Evolutionary conservation across 1,140 invertebrate species (phyloP), one percentile per base, ranked within the genome.

Genomic region (Coptotermes formosanus): DNA sequence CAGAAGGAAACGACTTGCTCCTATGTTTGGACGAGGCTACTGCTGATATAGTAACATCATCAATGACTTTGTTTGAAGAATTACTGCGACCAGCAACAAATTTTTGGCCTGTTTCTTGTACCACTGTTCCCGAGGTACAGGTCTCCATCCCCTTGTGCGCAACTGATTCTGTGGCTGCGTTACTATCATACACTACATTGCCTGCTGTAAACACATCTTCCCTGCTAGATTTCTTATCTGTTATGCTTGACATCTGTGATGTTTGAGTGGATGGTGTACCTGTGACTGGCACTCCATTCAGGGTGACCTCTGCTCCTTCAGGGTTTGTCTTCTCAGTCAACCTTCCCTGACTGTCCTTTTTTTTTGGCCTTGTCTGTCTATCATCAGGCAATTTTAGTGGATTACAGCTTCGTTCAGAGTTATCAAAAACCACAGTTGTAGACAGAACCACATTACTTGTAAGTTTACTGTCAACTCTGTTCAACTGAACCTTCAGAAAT

Each of bases 401-500:
- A 75, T 30, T 75, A 30, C 30, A 30, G n/a, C 64, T 30, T 30
- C 64, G 64, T 8, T 75, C 64, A 8, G n/a, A 8, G 14, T 75
- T 75, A 75, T 75, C 64, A 75, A 75, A 75, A n/a, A 75, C 82
- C 25, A 45, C 85, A 88, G 90, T 91, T 87, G 93, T 94, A 32
- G 93, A 92, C 86, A 94, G 90, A 83, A 94, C 93, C 69, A 94
- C 91, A 89, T 94, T 94, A 84, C 92, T 92, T 12, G 91, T 87
- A 9, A 92, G 92, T 88, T 93, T 94, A 2, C 87, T 85, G 88
- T 95, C 94, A 69, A 95, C 94, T 88, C 92, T 94, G 87, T 95
- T 95, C 83, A 95, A 88, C 89, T 95, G 94, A 83, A 95, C 94
- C 88, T 94, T 93, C 88, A 95, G 90, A 89, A 95, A 95, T 59